phyloP scores from a whole-genome alignment of 2,113 vertebrate genomes.

The Thymallus thymallus region DNA sequence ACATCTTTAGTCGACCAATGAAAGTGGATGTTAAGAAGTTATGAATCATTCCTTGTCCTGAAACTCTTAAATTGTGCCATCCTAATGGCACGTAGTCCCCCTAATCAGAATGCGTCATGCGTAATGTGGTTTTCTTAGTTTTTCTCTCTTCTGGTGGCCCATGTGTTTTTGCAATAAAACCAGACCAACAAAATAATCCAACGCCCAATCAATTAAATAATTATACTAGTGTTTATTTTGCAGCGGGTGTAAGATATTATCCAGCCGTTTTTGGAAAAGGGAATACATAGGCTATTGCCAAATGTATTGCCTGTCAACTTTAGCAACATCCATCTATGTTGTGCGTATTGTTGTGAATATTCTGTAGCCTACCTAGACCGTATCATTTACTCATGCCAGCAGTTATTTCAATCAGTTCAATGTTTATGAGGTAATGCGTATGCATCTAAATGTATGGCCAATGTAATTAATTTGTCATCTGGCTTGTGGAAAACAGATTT shows the following conservation, averaged over 20 bases:
- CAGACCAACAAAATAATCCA: neutral
- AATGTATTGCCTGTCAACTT: too few relatives aligned
- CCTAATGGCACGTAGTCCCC: neutral
- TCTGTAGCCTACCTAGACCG: neutral
- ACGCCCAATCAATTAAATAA: neutral
- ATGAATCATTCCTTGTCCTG: neutral
- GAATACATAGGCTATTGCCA: neutral
- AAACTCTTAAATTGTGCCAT: neutral
- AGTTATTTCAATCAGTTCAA: neutral
- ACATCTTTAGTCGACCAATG: neutral
- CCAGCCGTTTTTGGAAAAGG: neutral
- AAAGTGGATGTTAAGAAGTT: neutral
- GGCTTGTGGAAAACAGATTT: constrained; percentile 7
- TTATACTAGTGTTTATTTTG: neutral
- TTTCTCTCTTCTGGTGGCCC: neutral
- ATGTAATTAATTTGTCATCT: neutral
- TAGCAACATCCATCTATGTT: too few relatives aligned
- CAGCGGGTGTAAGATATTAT: neutral
- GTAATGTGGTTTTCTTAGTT: neutral
- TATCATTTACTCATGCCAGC: neutral
- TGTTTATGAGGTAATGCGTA: neutral
- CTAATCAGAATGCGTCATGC: neutral
- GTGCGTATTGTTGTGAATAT: too few relatives aligned
- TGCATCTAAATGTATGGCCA: neutral
- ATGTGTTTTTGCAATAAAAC: neutral